A percentile compares a stretch with the other conserved stretches of the same genome.
These are phyloP conservation scores for Andinoacara biseriatus DNA, from an alignment of 2,113 vertebrate species.

Conservation along the genomic window DNA sequence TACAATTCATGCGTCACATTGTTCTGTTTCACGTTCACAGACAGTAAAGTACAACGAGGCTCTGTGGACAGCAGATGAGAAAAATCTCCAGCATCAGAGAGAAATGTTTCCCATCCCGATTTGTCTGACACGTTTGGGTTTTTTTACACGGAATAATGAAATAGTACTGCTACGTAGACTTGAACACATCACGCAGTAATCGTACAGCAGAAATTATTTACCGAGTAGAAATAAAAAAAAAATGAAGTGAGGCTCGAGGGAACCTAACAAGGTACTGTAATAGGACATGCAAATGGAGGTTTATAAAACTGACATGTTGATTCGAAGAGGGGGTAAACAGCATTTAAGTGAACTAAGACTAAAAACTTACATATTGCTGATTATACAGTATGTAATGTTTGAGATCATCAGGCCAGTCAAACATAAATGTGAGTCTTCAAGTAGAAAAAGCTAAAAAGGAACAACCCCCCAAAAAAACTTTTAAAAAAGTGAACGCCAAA, in stretches of 20 bases:
- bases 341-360: conserved; percentile 19
- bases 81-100: conserved; percentile 46
- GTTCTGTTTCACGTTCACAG: conserved; percentile 21
- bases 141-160: conserved; percentile 45
- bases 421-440: not conserved
- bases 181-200: conserved; percentile 14
- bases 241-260: conserved; percentile 29
- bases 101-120: conserved; percentile 5
- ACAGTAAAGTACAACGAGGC: conserved; percentile 26
- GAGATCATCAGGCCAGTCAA: not conserved
- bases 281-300: conserved; percentile 24
- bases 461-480: not conserved
- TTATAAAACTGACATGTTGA: not conserved
- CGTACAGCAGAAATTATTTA: conserved; percentile 27
- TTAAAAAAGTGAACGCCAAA: not conserved
- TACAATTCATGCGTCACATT: conserved; percentile 54
- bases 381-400: not conserved
- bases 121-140: not conserved
- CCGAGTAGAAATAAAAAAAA: not conserved
- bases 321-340: not conserved
- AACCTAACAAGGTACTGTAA: conserved; percentile 6
- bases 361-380: conserved; percentile 10
- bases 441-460: not conserved
- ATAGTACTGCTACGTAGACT: not conserved
- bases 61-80: conserved; percentile 25